Evolutionary conservation across 1,140 invertebrate genomes (phyloP), one percentile per base, ranked within the genome.

Genomic region (Lethrus apterus): DNA sequence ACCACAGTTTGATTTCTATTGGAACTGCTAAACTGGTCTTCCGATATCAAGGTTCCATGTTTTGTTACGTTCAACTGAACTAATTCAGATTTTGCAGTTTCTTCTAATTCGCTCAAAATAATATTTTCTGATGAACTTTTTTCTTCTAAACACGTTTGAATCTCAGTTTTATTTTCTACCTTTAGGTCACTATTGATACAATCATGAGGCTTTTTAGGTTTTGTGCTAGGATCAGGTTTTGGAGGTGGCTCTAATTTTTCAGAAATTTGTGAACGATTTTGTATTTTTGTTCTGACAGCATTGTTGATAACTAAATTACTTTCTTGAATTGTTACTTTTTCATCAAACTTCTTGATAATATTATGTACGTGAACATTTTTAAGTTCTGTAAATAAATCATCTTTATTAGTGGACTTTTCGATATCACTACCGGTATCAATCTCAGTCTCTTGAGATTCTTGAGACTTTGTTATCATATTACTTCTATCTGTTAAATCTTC

Each of bases 311-410:
- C 23, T 5, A n/a, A 5, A n/a, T 26, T 21, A 14, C 9, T 42
- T 17, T 42, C 40, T 8, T 26, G 24, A 3, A 29, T 3, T 1
- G 14, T 42, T 14, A 42, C 29, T 35, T 43, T 33, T 33, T 61
- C 56, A 40, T 64, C 64, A 38, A 65, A 65, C 40, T 65, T 66
- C 36, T 59, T 64, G 17, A 66, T 64, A 29, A 66, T 66, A 45
- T 59, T 62, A 47, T 66, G 61, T 13, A 66, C 55, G 15, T 63
- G 61, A 4, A 66, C 58, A 23, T 66, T 58, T 26, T 56, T 56
- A 10, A 64, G 51, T 68, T 58, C 45, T 65, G 40, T 5, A 11
- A 21, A 38, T 2, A 38, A 38, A 4, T 38, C 24, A 1, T 38
- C 35, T 23, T 38, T 23, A 11, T 4, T 14, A 15, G n/a, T n/a